Percentiles rank a stretch among this genome's conserved stretches.
Conservation (phyloP, 1,140 invertebrate genomes). For the Drosophila takahashii region DNA sequence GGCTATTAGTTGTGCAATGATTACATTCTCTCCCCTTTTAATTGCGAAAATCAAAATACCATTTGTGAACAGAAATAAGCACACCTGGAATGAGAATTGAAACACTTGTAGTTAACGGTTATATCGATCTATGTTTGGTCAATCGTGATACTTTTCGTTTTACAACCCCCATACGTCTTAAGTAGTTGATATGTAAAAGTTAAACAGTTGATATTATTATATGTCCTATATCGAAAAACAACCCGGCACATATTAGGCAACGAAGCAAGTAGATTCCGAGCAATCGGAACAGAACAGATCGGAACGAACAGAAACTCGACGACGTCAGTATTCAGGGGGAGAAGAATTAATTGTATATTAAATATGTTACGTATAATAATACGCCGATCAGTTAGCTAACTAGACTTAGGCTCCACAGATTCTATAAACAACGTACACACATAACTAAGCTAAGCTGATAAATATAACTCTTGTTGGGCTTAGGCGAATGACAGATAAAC, state of each 20-base stretch:
- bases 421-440: conserved; percentile 48
- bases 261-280: conserved; percentile 37
- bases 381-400: conserved; percentile 41
- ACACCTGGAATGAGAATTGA: conserved; percentile 43
- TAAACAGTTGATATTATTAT: conserved; percentile 75
- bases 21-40: background rate
- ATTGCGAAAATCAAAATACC: background rate
- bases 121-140: conserved; percentile 77
- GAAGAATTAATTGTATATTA: conserved; percentile 61
- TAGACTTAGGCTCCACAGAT: conserved; percentile 69
- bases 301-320: conserved; percentile 62
- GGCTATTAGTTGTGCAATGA: background rate
- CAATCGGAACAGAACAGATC: background rate
- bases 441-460: conserved; percentile 31
- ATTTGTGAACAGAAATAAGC: conserved; percentile 20
- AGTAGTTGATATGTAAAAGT: conserved; percentile 70
- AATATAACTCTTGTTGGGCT: conserved; percentile 39
- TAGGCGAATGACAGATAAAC: conserved; percentile 38
- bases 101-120: conserved; percentile 78
- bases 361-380: conserved; percentile 58
- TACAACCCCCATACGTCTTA: conserved; percentile 57
- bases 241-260: conserved; percentile 30
- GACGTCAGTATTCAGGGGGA: conserved; percentile 75
- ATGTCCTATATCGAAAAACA: conserved; percentile 36
- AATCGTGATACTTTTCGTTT: conserved; percentile 78